Conservation (phyloP, 2,888 invertebrate genomes). For the Tridacna crocea region DNA sequence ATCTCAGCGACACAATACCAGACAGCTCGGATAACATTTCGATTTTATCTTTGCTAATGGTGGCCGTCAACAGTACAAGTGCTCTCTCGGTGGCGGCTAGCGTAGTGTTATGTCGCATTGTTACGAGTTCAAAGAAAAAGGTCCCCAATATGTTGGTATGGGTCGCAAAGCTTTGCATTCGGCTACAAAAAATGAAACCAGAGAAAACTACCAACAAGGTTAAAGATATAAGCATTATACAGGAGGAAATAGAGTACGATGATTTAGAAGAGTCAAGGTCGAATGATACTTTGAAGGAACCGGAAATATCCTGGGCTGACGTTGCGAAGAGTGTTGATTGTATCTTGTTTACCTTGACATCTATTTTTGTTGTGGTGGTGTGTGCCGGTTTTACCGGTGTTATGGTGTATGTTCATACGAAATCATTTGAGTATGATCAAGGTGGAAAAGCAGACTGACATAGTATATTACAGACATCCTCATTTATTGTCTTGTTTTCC, state of each 20-base stretch:
- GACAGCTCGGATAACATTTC: constrained; percentile 22
- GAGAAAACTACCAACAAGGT: background rate
- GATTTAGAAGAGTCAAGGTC: background rate
- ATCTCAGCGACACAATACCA: constrained; percentile 13
- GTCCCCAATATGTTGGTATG: background rate
- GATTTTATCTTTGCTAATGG: constrained; percentile 10
- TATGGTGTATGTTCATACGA: constrained; percentile 4
- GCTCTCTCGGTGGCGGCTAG: constrained; percentile 14
- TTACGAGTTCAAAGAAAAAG: constrained; percentile 6
- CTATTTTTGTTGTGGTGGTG: constrained; percentile 1
- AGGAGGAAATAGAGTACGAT: background rate
- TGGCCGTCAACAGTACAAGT: constrained; percentile 8
- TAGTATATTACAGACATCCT: no score
- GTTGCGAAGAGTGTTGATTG: constrained; percentile 11
- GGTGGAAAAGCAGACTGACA: no score
- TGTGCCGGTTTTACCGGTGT: background rate
- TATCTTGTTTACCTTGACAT: constrained; percentile 10
- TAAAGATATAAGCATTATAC: background rate
- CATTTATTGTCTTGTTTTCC: no score
- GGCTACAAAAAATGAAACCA: background rate
- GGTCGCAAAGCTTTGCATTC: background rate
- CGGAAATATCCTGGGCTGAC: constrained; percentile 2
- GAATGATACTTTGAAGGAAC: background rate
- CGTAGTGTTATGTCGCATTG: constrained; percentile 8
- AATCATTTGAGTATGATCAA: background rate